Evolutionary conservation across 2,888 invertebrate species (phyloP).

Genomic region (Drosophila mulleri): DNA sequence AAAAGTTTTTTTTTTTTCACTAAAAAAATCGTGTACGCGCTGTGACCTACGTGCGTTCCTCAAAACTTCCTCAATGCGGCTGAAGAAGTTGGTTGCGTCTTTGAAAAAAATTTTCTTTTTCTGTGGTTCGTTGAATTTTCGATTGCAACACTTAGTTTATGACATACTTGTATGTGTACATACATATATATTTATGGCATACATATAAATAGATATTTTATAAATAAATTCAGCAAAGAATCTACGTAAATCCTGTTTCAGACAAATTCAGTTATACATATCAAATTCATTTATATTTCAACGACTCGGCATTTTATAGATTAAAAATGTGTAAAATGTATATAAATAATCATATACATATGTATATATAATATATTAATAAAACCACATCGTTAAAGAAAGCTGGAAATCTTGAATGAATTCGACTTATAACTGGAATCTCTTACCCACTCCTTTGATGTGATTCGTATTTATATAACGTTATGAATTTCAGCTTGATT

Average conservation of each 20-base stretch:
- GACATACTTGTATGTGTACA: neutral
- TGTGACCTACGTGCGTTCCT: constrained; percentile 69
- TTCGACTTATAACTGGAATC: constrained; percentile 11
- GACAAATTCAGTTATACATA: too few species aligned
- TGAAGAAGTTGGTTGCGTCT: constrained; percentile 15
- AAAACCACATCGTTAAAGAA: constrained; percentile 11
- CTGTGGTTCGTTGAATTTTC: constrained; percentile 46
- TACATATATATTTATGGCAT: neutral
- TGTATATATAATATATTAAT: neutral
- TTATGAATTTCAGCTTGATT: constrained; percentile 12
- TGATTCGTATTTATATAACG: constrained; percentile 28
- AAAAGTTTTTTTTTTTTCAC: constrained; percentile 23
- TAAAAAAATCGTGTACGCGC: constrained; percentile 54
- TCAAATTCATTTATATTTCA: neutral
- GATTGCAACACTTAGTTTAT: constrained; percentile 31
- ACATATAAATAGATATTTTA: neutral
- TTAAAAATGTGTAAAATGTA: neutral
- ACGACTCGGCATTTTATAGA: neutral
- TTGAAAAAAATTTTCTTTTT: constrained; percentile 15
- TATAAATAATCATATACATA: neutral
- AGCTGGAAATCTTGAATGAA: constrained; percentile 16
- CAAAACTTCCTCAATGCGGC: constrained; percentile 51
- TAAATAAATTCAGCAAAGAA: neutral
- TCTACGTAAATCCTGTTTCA: neutral
- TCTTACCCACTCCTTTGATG: constrained; percentile 16